Evolutionary conservation across 64 coral and sea anemone genomes (phyloP).

Genomic region (Pocillopora damicornis): DNA sequence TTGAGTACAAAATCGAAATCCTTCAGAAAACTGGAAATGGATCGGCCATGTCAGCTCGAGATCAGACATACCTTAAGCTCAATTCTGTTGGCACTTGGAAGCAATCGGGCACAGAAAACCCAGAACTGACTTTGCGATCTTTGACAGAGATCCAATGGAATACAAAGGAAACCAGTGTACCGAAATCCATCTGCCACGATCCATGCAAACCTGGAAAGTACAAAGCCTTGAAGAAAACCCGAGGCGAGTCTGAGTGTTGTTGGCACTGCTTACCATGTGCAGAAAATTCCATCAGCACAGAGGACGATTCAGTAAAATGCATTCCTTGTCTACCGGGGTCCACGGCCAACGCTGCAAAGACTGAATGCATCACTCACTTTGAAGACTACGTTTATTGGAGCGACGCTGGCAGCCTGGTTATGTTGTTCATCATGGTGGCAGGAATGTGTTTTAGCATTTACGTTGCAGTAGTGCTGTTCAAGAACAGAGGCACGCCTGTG

Average conservation of each 20-base stretch:
- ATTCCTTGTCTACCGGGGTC: slow-evolving; percentile 49
- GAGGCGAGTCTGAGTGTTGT: slow-evolving; percentile 55
- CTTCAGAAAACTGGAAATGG: slow-evolving; percentile 31
- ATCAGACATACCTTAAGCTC: slow-evolving; percentile 41
- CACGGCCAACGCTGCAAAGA: slow-evolving; percentile 57
- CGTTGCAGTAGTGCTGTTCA: slow-evolving; percentile 62
- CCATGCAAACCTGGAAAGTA: slow-evolving; percentile 52
- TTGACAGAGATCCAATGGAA: slow-evolving; percentile 63
- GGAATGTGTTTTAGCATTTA: slow-evolving; percentile 81
- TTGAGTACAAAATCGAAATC: slow-evolving; percentile 23
- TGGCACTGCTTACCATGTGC: slow-evolving; percentile 77
- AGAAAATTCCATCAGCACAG: slow-evolving; percentile 42
- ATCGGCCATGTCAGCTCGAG: slow-evolving; percentile 37
- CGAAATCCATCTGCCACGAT: slow-evolving; percentile 65
- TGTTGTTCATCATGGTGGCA: slow-evolving; percentile 86
- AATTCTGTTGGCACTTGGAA: slow-evolving; percentile 61
- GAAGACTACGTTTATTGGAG: slow-evolving; percentile 95
- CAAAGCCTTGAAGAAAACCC: slow-evolving; percentile 29
- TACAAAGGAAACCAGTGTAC: slow-evolving; percentile 13
- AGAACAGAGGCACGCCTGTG: slow-evolving; percentile 74
- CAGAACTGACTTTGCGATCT: slow-evolving; percentile 29
- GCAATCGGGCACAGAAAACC: slow-evolving; percentile 22
- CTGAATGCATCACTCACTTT: slow-evolving; percentile 53
- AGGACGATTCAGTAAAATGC: slow-evolving; percentile 55
- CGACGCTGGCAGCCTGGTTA: slow-evolving; percentile 68